Conservation (phyloP, 2,113 vertebrate species). For the Crocuta crocuta region DNA sequence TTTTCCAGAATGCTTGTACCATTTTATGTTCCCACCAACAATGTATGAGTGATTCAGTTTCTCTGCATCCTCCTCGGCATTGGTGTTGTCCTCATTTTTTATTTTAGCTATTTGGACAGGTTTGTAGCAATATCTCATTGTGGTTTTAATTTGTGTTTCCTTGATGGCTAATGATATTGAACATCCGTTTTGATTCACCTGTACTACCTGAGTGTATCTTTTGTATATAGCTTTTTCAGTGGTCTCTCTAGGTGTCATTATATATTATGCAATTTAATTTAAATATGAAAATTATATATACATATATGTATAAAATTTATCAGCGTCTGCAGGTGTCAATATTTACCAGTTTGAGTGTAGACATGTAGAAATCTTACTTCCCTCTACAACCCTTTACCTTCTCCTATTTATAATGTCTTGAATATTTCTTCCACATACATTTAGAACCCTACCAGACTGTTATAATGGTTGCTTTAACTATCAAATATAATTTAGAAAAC, state of each 20-base stretch:
- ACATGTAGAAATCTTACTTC: background rate
- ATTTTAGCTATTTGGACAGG: background rate
- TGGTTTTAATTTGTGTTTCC: constrained; percentile 33
- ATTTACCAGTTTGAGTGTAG: constrained; percentile 10
- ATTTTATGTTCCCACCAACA: background rate
- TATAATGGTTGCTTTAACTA: background rate
- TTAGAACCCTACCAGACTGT: background rate
- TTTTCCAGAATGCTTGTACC: background rate
- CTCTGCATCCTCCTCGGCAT: background rate
- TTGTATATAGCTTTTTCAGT: background rate
- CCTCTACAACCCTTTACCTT: background rate
- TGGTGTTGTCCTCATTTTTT: background rate
- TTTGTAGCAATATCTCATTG: background rate
- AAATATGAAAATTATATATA: background rate
- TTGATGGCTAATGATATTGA: constrained; percentile 6
- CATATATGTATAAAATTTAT: background rate
- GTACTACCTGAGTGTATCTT: background rate
- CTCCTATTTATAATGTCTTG: background rate
- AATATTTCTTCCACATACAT: constrained; percentile 3
- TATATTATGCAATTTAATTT: background rate
- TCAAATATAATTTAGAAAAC: constrained; percentile 3
- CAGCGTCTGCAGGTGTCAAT: background rate
- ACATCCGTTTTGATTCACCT: background rate
- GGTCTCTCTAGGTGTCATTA: background rate
- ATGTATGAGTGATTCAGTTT: background rate